Evolutionary conservation across 2,113 vertebrate species (phyloP), one percentile per base, ranked within the genome.

Genomic region (Pseudois nayaur): DNA sequence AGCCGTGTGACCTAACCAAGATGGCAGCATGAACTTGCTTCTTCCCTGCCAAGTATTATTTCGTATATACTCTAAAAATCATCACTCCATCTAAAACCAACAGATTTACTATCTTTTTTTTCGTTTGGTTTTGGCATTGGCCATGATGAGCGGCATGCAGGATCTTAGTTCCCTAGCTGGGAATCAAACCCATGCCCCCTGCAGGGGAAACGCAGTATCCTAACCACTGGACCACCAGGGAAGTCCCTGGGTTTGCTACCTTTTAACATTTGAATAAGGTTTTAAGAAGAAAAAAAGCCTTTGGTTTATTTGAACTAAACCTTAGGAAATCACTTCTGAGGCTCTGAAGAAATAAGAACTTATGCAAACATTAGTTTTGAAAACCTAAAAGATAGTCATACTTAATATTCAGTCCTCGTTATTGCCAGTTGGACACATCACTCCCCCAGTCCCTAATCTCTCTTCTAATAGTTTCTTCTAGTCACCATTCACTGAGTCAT

Each of bases 401-500:
- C 17, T 93, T 82, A 83, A 86, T 92, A 83, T 79, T 64, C 50
- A 91, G 45, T 90, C 79, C 79, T 87, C 48, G 36, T 78, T 67
- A 36, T 60, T 95, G 81, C 81, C 36, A 29, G 76, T 50, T 85
- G 40, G 54, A 96, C 33, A 85, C 25, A 94, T 82, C 57, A 62
- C 27, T 14, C 25, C 11, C 21, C 14, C 14, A n/a, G 10, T 81
- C 10, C 60, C 50, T 94, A 60, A 54, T 29, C 59, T 87, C 59
- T 96, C 36, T 82, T 94, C n/a, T 76, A 64, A 89, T 90, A 81
- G 19, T 85, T 96, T 90, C 81, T 91, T 82, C 84, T 87, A 92
- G 74, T 89, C 59, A 84, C 45, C n/a, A 67, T 40, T 40, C 74
- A 88, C 31, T 92, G 59, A 90, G 74, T 81, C 45, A 19, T 90